Base-by-base conservation (phyloP, 2,113 vertebrate genomes). In the Lota lota region DNA sequence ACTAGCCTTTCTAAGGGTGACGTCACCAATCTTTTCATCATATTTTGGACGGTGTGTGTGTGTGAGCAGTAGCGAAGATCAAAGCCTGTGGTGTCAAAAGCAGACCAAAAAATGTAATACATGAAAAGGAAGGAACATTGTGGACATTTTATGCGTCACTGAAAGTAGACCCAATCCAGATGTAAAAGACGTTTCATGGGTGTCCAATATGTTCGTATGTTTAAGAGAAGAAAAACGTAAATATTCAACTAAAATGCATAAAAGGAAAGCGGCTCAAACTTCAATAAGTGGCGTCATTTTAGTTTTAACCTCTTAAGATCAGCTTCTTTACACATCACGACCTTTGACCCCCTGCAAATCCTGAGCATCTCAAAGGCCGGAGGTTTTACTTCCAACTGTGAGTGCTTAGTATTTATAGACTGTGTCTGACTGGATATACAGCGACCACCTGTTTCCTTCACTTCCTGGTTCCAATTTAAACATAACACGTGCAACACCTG, bases 371-470 rank as follows among this genome's bases (percentile, higher is more conserved):
- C 28, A 8, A 56, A 77, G 72, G 73, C 51, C 64, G 66, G 63
- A 59, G 67, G 51, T 71, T 78, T 73, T 14, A n/a, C 70, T 74
- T 63, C 2, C 56, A 56, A 54, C 75, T 60, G 64, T 88, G 83
- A 78, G 57, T 74, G 66, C 51, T 21, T 22, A 56, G 60, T 83
- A 89, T 91, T 90, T 90, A 89, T 87, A 72, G 66, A 33, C 67
- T 70, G 64, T 64, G 76, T 81, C 84, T 70, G 73, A 87, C 40
- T 47, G 6, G 40, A 47, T 84, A 79, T 65, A 69, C 62, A 63
- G 69, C 36, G 67, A 82, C 80, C 88, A 89, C 80, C 87, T 90
- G 88, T 81, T 90, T 80, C 89, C 89, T 70, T 67, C 78, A 72
- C 87, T 80, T 68, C 59, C 68, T 64, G 40, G 40, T 47, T 47